Conservation (phyloP, 2,113 vertebrate species). For the Aptenodytes forsteri region DNA sequence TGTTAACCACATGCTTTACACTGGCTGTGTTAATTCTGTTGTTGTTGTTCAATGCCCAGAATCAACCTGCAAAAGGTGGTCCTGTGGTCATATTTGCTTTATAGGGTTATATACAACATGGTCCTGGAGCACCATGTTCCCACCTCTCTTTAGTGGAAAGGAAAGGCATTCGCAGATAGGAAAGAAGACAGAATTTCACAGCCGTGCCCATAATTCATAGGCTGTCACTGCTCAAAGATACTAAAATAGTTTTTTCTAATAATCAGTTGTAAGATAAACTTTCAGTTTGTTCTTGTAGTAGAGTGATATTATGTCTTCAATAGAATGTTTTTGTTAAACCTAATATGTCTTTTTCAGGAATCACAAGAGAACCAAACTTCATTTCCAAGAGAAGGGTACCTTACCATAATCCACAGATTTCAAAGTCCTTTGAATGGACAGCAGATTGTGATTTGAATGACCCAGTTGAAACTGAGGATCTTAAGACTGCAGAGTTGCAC, state of each 20-base stretch:
- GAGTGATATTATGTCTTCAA: neutral
- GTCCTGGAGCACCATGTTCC: neutral
- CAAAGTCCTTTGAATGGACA: slow-evolving; percentile 80
- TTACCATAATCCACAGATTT: slow-evolving; percentile 76
- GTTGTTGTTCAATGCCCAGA: neutral
- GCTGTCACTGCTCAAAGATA: neutral
- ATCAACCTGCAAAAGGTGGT: neutral
- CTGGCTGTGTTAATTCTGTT: neutral
- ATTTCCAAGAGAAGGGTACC: slow-evolving; percentile 83
- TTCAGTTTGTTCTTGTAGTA: neutral
- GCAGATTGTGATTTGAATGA: slow-evolving; percentile 29
- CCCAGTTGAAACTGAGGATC: slow-evolving; percentile 11
- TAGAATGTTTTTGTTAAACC: neutral
- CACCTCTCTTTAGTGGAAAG: neutral
- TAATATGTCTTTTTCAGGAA: slow-evolving; percentile 70
- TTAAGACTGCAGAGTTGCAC: neutral
- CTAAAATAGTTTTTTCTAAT: neutral
- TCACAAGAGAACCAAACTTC: slow-evolving; percentile 83
- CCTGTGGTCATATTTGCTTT: neutral
- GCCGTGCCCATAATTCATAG: rapidly evolving
- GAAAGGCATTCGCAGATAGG: neutral
- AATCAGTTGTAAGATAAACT: neutral
- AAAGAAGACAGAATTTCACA: neutral
- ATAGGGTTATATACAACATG: neutral
- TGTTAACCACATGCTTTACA: neutral